Base-by-base conservation (phyloP, 2,888 invertebrate species). In the Drosophila nr. medialis region DNA sequence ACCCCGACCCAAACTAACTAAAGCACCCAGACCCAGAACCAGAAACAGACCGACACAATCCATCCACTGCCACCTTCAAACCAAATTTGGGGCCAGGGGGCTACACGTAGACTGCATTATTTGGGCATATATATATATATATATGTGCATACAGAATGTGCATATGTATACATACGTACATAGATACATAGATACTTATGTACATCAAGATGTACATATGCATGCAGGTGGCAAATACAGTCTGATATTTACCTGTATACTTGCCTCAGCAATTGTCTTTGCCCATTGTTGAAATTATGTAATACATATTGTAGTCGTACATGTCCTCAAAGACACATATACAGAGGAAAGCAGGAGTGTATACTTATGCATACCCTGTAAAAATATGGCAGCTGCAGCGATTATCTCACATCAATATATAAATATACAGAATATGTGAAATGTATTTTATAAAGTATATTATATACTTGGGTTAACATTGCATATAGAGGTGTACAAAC, bases 231-330 rank as follows among this genome's bases (percentile, higher is more conserved):
- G 45, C 45, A 24, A 45, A 15, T 15, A 24, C 15, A 45, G 15
- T 15, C 45, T 45, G 21, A 45, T 15, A 45, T 24, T 45, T 45
- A 45, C 21, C 45, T 24, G 45, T 45, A 24, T 15, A 24, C 24
- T 45, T 58, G 29, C 40, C 63, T 30, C 38, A 63, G 53, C 75
- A 64, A 75, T 75, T 72, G 72, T 72, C 72, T 66, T 63, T 76
- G 64, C 48, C 51, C 71, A 38, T 38, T 49, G 59, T 65, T 45
- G 21, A 51, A 51, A 64, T 70, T 75, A 64, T 71, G 65, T 75
- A 64, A 68, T 63, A 60, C 76, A 68, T 64, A 50, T 61, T 24
- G 24, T 45, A 24, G 45, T 45, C 45, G 45, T 24, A 45, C 45
- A 45, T 45, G 21, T 45, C 45, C 45, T 24, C 24, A 45, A 45